Evolutionary conservation across 2,797 vertebrate genomes (phyloP).

Genomic region (Bucorvus abyssinicus): DNA sequence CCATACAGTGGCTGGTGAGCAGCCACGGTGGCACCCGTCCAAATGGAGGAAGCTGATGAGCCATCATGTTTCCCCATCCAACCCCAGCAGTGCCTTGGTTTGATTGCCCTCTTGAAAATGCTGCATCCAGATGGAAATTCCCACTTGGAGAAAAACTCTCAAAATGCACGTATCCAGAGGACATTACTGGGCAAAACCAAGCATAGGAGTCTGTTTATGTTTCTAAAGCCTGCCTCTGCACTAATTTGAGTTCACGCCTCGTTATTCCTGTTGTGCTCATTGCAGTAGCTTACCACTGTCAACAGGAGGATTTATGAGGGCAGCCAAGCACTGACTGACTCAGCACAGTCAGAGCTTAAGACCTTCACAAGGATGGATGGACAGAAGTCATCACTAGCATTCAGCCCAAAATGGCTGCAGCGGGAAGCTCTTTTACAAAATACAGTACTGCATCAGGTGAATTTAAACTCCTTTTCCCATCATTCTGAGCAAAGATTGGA

Average conservation of each 20-base stretch:
- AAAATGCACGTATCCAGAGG: neutral
- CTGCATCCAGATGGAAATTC: conserved; percentile 51
- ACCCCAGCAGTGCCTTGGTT: conserved; percentile 23
- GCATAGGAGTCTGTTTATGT: neutral
- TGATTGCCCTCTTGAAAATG: conserved; percentile 24
- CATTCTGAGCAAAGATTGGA: neutral
- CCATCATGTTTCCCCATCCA: conserved; percentile 27
- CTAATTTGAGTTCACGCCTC: neutral
- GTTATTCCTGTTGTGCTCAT: conserved; percentile 18
- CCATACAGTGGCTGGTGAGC: neutral
- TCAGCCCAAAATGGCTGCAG: neutral
- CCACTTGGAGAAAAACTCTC: conserved; percentile 17
- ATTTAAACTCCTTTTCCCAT: neutral
- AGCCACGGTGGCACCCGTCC: conserved; percentile 33
- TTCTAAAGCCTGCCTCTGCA: neutral
- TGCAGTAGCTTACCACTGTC: conserved; percentile 3
- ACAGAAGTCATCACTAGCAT: neutral
- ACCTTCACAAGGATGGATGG: neutral
- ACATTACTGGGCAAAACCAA: neutral
- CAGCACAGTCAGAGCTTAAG: neutral
- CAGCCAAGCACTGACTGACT: neutral
- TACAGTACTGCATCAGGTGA: neutral
- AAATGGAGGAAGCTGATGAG: neutral
- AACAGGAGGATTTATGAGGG: neutral
- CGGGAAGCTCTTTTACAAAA: neutral